Conservation (phyloP, 2,888 invertebrate genomes). For the Metacarcinus magister region DNA sequence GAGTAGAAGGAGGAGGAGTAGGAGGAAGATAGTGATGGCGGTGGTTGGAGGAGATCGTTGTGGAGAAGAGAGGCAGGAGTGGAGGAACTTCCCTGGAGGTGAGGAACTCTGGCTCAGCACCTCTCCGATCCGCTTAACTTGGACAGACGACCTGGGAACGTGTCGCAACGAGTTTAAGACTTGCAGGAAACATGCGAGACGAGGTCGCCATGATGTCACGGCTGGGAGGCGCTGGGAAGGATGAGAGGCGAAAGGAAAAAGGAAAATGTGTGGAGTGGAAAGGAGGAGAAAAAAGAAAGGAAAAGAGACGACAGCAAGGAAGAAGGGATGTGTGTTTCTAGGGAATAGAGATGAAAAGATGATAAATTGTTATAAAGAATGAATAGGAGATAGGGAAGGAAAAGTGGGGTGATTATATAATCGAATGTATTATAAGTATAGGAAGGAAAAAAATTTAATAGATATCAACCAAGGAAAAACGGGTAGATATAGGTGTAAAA, state of each 20-base stretch:
- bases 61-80: background rate
- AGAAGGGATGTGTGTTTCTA: background rate
- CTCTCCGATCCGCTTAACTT: slow-evolving; percentile 66
- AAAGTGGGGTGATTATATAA: background rate
- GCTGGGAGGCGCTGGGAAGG: slow-evolving; percentile 17
- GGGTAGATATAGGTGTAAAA: background rate
- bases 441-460: background rate
- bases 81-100: background rate
- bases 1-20: background rate
- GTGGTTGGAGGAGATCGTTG: background rate
- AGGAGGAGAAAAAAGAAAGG: background rate
- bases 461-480: too few relatives aligned
- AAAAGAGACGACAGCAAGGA: background rate
- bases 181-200: slow-evolving; percentile 60
- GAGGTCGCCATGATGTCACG: slow-evolving; percentile 36
- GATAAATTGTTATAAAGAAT: background rate
- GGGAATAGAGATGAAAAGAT: background rate
- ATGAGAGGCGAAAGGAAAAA: background rate
- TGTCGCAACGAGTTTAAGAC: slow-evolving; percentile 65
- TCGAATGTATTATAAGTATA: background rate
- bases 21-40: background rate
- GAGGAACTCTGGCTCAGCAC: slow-evolving; percentile 56
- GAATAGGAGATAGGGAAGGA: background rate
- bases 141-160: slow-evolving; percentile 61
- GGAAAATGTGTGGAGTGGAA: background rate